Base-by-base conservation (phyloP, 2,797 vertebrate species). In the Limosa lapponica region DNA sequence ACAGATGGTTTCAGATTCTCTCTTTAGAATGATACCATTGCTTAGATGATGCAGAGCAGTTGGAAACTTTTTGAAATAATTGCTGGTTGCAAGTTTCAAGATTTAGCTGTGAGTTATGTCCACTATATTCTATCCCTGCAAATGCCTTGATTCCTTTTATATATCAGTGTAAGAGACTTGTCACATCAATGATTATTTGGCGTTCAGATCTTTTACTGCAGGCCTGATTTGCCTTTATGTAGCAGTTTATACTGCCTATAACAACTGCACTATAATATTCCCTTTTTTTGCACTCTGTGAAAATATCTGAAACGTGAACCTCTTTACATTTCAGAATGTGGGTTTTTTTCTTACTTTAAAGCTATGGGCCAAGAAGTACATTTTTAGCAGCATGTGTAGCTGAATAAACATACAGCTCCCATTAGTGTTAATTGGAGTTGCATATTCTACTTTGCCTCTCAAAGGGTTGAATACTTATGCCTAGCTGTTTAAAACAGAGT, bases 1-100 rank as follows among this genome's bases (percentile, higher is more conserved):
- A 91, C 55, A 96, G 92, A 96, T 78, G 77, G 85, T 74, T 95
- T 94, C 52, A 74, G 55, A 90, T 61, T 77, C 65, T 91, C 72
- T 89, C 82, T 92, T 90, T 61, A 58, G 84, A 82, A 59, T 41
- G 54, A 78, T 95, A 25, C 66, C 67, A 20, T 66, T 92, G 43
- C 57, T 96, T 75, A 89, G 93, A 91, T 74, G 44, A 80, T 62
- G 37, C 49, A 84, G 78, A 78, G 59, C 62, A 80, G 61, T 94
- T 62, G 61, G 69, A 86, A 96, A 96, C 43, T 87, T 94, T 91
- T 65, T 4, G 12, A 91, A 91, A 92, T 80, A 92, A 78, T 91
- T 94, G 72, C 61, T 83, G 62, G 44, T 72, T 93, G 70, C 24
- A 59, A 80, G 70, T 91, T 87, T 61, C 37, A 79, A 44, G 74